Evolutionary conservation across 2,888 invertebrate genomes (phyloP), one percentile per base, ranked within the genome.

Genomic region (Ectobius pallidus): DNA sequence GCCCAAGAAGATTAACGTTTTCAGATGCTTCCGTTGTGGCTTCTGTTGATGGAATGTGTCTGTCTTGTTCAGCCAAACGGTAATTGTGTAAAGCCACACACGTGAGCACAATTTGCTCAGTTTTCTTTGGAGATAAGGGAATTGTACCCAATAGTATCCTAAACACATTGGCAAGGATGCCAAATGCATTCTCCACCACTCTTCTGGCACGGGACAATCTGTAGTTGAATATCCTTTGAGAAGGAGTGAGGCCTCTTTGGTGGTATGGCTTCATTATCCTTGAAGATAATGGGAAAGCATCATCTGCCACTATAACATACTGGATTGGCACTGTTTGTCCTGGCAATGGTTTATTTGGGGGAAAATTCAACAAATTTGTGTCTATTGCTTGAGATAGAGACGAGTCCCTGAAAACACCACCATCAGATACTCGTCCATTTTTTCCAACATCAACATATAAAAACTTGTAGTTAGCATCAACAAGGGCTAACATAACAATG

Each of bases 401-500:
- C n/a, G n/a, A n/a, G n/a, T n/a, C n/a, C n/a, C n/a, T n/a, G 3
- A 42, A 75, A 7, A 78, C 74, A n/a, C 72, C 75, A 55, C 72
- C 72, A 69, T 79, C 78, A 70, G 73, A 67, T 20, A 73, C 69
- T 30, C 75, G 44, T 25, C 78, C 78, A 74, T 77, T 76, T 14
- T 76, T 74, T 62, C 78, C 78, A 18, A 78, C 68, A 72, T 78
- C 76, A n/a, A 78, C 65, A 34, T 73, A 74, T 46, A 73, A 69
- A 62, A 78, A 78, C 63, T 73, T 75, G 55, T 77, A 78, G 20
- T 78, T 69, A 3, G 77, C 77, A 71, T 79, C 71, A 7, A 32
- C 20, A 63, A 68, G 65, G 18, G 69, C 67, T 44, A 74, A 18
- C 11, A 69, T 6, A 22, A 77, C 71, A 4, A 76, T 49, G 27